Conservation (phyloP, 2,113 vertebrate genomes). For the Calidris pygmaea region DNA sequence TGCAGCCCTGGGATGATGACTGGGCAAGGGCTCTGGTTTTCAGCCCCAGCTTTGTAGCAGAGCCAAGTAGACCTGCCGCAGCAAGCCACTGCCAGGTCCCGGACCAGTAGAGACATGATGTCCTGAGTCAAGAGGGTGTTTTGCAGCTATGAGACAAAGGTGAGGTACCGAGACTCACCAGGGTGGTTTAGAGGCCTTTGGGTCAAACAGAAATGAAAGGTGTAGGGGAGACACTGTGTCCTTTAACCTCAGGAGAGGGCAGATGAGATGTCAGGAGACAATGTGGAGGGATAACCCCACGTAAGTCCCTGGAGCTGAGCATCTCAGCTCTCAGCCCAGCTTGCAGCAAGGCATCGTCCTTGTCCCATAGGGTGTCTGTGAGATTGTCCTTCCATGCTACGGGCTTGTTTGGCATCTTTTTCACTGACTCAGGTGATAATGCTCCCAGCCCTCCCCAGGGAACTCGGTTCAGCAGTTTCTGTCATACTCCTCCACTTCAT, state of each 20-base stretch:
- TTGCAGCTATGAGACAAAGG: not conserved
- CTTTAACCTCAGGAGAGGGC: not conserved
- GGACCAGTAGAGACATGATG: not conserved
- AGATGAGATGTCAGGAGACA: rapidly evolving
- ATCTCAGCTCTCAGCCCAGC: not conserved
- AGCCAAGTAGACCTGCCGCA: not conserved
- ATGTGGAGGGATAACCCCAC: rapidly evolving
- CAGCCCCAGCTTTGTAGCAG: not conserved
- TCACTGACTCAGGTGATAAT: not conserved
- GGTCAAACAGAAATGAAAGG: not conserved
- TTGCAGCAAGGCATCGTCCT: not conserved
- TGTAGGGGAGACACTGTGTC: not conserved
- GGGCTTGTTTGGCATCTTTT: not conserved
- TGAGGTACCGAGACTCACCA: rapidly evolving
- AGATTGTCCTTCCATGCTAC: not conserved
- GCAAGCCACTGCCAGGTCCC: not conserved
- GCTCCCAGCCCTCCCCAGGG: not conserved
- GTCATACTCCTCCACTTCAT: conserved; percentile 25
- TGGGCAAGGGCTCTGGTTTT: not conserved
- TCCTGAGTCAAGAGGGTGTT: not conserved
- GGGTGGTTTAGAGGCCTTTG: not conserved
- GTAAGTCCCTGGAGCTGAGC: not conserved
- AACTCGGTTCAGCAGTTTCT: conserved; percentile 10
- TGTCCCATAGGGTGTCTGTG: not conserved
- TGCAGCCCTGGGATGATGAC: not conserved